Evolutionary conservation across 2,888 invertebrate genomes (phyloP), one percentile per base, ranked within the genome.

Genomic region (Neoitamus cyanurus): DNA sequence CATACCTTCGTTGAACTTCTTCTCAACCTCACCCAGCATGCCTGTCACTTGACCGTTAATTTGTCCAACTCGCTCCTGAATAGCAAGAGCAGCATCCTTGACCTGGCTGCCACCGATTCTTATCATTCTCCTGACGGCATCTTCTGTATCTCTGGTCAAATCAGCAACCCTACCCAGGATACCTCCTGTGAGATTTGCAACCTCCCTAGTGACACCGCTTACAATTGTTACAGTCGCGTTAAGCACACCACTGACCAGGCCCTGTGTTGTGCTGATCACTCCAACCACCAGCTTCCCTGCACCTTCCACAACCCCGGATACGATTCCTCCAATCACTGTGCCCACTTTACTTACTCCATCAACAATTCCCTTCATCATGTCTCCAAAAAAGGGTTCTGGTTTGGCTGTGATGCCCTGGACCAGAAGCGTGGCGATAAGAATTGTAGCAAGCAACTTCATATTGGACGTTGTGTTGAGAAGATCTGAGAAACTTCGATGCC

Each of bases 1-100:
- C 13, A 69, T 37, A 13, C 69, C 83, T 83, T 69, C 69, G n/a
- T 7, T 70, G 30, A 69, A 70, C 25, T 83, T 83, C 3, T 36
- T 31, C 37, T 83, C 42, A 3, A 83, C 37, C 11, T 69, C 37
- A 20, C 13, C 3, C 83, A 58, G 70, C 83, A 69, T 82, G 11
- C 13, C 69, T 13, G 48, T 78, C 2, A 78, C 58, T 48, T 30
- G n/a, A 0, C 15, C 46, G 30, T 48, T 58, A 48, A 78, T 58
- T 31, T 30, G n/a, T n/a, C 20, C 28, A 15, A 78, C 48, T 6
- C 78, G 42, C 4, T 31, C 78, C 11, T 58, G 9, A 48, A 78
- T 78, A 11, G 15, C 48, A 5, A 13, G 20, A 20, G 78, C 28
- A 15, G 31, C n/a, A 31, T 31, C 20, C 31, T 31, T 25, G 34